Evolutionary conservation across 2,113 vertebrate genomes (phyloP).

Genomic region (Paratilapia polleni): DNA sequence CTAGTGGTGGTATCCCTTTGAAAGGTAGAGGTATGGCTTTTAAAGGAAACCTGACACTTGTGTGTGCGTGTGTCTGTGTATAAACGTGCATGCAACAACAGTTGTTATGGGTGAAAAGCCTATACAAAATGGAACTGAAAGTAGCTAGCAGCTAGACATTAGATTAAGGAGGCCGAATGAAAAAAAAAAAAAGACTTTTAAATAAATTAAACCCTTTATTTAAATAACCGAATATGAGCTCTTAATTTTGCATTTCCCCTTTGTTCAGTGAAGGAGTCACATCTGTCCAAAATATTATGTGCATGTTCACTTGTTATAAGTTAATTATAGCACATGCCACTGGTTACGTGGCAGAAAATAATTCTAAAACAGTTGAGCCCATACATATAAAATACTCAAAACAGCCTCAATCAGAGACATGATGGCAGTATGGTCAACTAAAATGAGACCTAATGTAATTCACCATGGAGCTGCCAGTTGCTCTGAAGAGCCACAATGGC

Average conservation of each 20-base stretch:
- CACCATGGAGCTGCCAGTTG: no score
- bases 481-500: background rate
- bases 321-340: no score
- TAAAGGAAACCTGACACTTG: slow-evolving; percentile 6
- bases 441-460: no score
- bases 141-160: background rate
- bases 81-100: background rate
- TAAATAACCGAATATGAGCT: background rate
- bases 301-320: no score
- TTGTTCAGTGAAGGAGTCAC: no score
- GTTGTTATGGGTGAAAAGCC: background rate
- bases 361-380: no score
- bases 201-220: background rate
- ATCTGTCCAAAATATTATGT: no score
- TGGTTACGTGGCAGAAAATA: no score
- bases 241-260: background rate
- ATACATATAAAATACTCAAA: no score
- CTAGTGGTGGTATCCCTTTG: background rate
- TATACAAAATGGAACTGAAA: background rate
- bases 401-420: no score
- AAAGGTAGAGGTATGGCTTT: background rate
- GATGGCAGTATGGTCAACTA: no score
- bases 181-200: background rate
- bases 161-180: background rate
- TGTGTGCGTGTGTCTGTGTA: background rate